Evolutionary conservation across 2,797 vertebrate species (phyloP).

Genomic region (Ambastaia sidthimunki): DNA sequence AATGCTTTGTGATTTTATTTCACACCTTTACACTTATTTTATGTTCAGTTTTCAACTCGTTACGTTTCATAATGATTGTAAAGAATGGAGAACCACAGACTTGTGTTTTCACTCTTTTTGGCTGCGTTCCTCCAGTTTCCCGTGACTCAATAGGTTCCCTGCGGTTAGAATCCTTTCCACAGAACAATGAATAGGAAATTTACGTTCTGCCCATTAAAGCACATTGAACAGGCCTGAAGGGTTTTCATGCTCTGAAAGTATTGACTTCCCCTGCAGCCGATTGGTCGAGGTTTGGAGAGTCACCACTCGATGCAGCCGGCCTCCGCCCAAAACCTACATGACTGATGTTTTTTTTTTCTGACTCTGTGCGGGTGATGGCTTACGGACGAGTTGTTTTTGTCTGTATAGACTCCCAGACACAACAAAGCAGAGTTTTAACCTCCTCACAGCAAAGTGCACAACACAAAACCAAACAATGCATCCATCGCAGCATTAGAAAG

Average conservation of each 20-base stretch:
- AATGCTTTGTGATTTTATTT: not conserved
- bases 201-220: conserved; percentile 38
- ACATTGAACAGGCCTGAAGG: conserved; percentile 18
- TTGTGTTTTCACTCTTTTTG: conserved; percentile 27
- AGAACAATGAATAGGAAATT: conserved; percentile 42
- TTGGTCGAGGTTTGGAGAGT: conserved; percentile 17
- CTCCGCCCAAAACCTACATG: conserved; percentile 8
- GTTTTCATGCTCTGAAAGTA: conserved; percentile 13
- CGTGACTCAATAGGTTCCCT: conserved; percentile 38
- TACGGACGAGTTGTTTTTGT: conserved; percentile 73
- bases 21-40: not conserved
- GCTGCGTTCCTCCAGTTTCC: conserved; percentile 11
- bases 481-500: conserved; percentile 68
- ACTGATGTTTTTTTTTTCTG: conserved; percentile 18
- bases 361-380: conserved; percentile 59
- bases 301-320: not conserved
- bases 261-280: not conserved
- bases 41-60: not conserved
- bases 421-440: conserved; percentile 75
- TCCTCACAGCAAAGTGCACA: conserved; percentile 74
- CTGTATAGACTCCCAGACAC: conserved; percentile 77
- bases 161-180: conserved; percentile 20
- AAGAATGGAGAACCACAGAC: not conserved
- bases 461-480: conserved; percentile 76
- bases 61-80: conserved; percentile 1